Evolutionary conservation across 2,888 invertebrate genomes (phyloP).

Genomic region (Neoaliturus tenellus): DNA sequence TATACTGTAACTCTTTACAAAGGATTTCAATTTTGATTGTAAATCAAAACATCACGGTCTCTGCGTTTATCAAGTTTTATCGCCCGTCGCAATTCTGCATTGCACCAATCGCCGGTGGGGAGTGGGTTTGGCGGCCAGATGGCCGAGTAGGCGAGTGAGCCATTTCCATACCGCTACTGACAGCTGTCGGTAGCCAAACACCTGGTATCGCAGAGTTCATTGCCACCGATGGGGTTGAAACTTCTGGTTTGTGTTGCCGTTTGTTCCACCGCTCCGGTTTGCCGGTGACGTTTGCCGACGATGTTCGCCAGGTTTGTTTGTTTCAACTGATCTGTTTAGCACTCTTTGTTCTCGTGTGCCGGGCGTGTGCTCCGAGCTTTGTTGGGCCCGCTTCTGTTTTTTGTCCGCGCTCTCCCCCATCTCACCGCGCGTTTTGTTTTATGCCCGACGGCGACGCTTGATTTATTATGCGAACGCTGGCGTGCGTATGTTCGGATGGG

Average conservation of each 20-base stretch:
- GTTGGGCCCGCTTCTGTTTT: constrained; percentile 29
- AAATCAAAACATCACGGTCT: too few relatives aligned
- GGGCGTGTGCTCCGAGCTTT: neutral
- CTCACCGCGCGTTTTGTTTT: neutral
- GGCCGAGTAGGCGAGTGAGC: constrained; percentile 25
- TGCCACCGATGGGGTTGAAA: constrained; percentile 27
- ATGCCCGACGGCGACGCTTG: neutral
- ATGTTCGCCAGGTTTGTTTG: neutral
- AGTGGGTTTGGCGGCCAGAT: neutral
- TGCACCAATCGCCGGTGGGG: neutral
- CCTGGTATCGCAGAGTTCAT: constrained; percentile 34
- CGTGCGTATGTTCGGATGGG: neutral
- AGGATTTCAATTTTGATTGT: too few relatives aligned
- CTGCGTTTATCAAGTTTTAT: too few relatives aligned
- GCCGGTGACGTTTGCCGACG: neutral
- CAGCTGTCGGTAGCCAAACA: neutral
- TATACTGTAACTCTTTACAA: too few relatives aligned
- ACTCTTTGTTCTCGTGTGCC: neutral
- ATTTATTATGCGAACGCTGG: neutral
- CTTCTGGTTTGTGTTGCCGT: neutral
- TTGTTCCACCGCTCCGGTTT: too few relatives aligned
- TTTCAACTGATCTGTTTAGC: neutral
- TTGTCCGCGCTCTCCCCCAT: neutral
- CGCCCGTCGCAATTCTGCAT: too few relatives aligned
- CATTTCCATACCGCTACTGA: constrained; percentile 44